A percentile compares a stretch with the other conserved stretches of the same genome.
Evolutionary conservation across 2,113 vertebrate species (phyloP).

Genomic region (Ptyas mucosa): DNA sequence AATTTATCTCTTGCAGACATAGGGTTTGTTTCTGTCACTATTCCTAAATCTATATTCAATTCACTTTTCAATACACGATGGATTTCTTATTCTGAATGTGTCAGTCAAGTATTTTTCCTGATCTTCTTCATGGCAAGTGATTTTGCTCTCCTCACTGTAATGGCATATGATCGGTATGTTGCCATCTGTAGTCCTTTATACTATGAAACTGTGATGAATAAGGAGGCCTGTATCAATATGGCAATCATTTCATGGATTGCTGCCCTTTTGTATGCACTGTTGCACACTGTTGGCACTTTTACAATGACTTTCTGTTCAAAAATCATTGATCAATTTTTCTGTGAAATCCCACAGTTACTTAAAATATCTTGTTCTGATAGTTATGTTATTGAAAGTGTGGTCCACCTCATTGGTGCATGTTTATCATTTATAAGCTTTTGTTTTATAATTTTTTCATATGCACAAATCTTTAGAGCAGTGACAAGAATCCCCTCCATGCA

Average conservation of each 20-base stretch:
- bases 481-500: neutral
- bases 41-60: neutral
- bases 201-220: neutral
- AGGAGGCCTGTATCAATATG: neutral
- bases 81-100: neutral
- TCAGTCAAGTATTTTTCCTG: neutral
- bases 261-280: neutral
- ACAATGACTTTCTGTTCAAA: neutral
- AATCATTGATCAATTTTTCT: neutral
- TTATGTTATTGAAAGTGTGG: neutral
- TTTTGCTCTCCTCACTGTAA: neutral
- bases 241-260: neutral
- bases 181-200: constrained; percentile 7
- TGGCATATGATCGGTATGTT: constrained; percentile 5
- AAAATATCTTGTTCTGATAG: neutral
- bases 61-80: neutral
- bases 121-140: neutral
- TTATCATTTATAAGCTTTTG: neutral
- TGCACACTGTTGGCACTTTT: neutral
- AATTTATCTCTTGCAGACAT: neutral
- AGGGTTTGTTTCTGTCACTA: neutral
- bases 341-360: neutral
- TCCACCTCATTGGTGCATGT: neutral
- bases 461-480: neutral
- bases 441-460: neutral